These are phyloP conservation scores for Manis crassicaudata DNA, from an alignment of 2,797 vertebrate species.

Conservation along the genomic window DNA sequence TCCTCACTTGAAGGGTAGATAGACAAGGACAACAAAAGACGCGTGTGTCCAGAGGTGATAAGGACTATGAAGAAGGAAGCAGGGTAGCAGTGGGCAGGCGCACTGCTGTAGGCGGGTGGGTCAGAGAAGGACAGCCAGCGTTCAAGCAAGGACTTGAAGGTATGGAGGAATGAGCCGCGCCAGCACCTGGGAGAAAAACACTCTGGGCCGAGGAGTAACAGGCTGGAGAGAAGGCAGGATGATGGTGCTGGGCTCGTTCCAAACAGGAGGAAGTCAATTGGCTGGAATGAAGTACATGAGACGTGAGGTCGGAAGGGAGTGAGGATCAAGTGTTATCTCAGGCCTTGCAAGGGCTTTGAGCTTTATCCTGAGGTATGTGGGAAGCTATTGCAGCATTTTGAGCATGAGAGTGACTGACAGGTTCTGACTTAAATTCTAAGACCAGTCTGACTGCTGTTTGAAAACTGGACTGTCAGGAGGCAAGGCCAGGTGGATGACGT, in stretches of 20 bases:
- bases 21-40: not conserved
- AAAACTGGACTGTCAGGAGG: not conserved
- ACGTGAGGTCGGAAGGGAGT: not conserved
- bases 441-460: not conserved
- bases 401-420: not conserved
- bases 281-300: not conserved
- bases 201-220: not conserved
- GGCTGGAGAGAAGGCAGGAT: not conserved
- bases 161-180: not conserved
- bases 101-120: not conserved
- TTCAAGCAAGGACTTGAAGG: not conserved
- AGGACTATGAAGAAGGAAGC: not conserved
- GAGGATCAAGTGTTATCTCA: too few relatives aligned
- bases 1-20: not conserved
- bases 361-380: not conserved
- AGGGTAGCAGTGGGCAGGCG: not conserved
- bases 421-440: not conserved
- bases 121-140: not conserved
- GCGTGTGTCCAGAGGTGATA: not conserved
- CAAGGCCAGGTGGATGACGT: accelerated
- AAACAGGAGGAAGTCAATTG: not conserved
- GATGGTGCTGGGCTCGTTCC: not conserved
- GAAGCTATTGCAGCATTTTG: not conserved
- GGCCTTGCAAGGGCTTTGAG: not conserved
- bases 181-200: not conserved